phyloP scores from a whole-genome alignment of 2,797 vertebrate genomes.

The Cuculus canorus region DNA sequence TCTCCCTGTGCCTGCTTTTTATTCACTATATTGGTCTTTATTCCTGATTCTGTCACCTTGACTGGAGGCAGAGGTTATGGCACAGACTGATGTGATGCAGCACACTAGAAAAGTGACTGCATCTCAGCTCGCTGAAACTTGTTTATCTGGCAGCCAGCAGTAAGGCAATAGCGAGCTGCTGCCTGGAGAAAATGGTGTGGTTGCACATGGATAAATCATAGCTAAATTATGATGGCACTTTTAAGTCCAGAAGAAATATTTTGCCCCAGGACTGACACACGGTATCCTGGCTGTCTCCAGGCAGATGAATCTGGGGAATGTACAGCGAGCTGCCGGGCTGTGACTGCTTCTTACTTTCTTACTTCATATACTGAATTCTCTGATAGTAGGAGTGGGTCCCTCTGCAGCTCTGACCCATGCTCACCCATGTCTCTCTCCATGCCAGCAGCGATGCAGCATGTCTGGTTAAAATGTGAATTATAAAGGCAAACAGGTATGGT shows the following conservation, averaged over 20 bases:
- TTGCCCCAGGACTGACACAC: neutral
- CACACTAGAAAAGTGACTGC: neutral
- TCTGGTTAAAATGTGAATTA: neutral
- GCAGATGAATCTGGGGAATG: neutral
- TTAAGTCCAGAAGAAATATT: neutral
- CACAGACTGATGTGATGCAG: neutral
- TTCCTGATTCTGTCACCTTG: neutral
- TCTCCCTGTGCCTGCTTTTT: neutral
- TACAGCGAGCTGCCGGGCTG: neutral
- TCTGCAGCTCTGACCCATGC: neutral
- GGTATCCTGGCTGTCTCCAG: neutral
- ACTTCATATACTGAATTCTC: neutral
- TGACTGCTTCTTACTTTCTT: neutral
- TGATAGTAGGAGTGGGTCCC: neutral
- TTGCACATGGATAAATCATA: fast-evolving
- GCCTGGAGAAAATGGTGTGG: neutral
- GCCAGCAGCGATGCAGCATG: neutral
- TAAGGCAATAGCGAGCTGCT: neutral
- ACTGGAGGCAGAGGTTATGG: neutral
- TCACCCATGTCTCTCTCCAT: neutral
- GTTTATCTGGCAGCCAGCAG: neutral
- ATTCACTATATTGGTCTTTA: neutral
- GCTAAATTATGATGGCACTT: neutral
- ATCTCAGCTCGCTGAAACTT: neutral
- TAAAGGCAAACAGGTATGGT: fast-evolving